Percentiles rank a stretch among this genome's conserved stretches.
Evolutionary conservation across 2,113 vertebrate species (phyloP).

Genomic region (Paralichthys olivaceus): DNA sequence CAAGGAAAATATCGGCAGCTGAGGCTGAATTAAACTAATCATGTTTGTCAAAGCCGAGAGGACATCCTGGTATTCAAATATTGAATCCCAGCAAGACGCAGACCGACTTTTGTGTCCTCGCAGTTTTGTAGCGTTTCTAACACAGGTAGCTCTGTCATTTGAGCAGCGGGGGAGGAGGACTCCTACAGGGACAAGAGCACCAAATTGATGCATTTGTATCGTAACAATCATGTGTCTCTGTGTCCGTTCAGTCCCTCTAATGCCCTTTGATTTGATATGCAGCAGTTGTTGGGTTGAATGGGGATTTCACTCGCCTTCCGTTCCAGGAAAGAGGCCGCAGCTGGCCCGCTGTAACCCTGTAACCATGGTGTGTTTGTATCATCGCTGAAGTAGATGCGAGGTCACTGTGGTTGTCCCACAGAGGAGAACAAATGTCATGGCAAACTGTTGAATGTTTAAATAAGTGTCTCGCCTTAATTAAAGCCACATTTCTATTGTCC

Average conservation of each 20-base stretch:
- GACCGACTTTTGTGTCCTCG: conserved; percentile 31
- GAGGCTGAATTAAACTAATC: conserved; percentile 14
- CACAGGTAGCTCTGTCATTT: conserved; percentile 37
- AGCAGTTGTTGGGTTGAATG: conserved; percentile 54
- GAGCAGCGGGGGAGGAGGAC: conserved; percentile 18
- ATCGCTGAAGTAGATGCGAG: conserved; percentile 41
- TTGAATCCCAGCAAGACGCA: conserved; percentile 12
- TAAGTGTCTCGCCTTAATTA: not conserved
- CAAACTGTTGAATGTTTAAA: conserved; percentile 18
- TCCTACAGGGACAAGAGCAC: conserved; percentile 34
- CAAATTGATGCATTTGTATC: conserved; percentile 57
- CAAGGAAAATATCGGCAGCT: conserved; percentile 21
- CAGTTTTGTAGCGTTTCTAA: conserved; percentile 44
- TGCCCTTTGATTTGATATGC: conserved; percentile 68
- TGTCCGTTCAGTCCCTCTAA: conserved; percentile 46
- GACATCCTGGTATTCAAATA: conserved; percentile 13
- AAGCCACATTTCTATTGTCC: not conserved
- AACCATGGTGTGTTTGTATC: conserved; percentile 44
- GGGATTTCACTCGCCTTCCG: conserved; percentile 59
- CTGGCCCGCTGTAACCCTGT: conserved; percentile 69
- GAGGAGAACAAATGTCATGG: conserved; percentile 29
- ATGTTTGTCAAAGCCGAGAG: not conserved
- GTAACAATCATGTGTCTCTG: conserved; percentile 34
- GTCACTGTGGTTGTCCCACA: conserved; percentile 14
- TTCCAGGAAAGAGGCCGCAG: conserved; percentile 70